Base-by-base conservation (phyloP, 2,888 invertebrate species). In the Ichneumoninae sp. region DNA sequence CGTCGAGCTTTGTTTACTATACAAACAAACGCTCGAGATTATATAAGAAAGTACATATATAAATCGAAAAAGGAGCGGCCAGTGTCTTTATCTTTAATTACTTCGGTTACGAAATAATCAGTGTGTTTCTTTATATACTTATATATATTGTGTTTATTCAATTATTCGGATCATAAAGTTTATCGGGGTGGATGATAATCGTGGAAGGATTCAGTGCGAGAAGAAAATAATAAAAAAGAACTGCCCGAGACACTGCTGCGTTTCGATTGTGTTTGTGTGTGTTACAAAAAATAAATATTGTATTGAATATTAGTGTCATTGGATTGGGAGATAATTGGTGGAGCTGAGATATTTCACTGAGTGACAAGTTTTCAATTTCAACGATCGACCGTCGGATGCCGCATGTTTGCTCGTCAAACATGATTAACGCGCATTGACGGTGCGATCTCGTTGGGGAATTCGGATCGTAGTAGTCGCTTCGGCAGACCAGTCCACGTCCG, bases 361-460 rank as follows among this genome's bases (percentile, higher is more conserved):
- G 71, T 71, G 71, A 36, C 2, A 33, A 54, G 19, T 26, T 36
- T 36, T 54, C 80, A 87, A 19, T 57, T 33, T 26, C 4, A 33
- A 13, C 33, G 44, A 65, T 79, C 36, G 57, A 47, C 22, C 68
- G 74, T 89, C 88, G 79, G 44, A 91, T 91, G 91, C 88, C 88
- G 86, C 84, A 86, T 88, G 89, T 91, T 91, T 89, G 89, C 88
- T 79, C 80, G 87, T 83, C 89, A 90, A 92, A 92, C 89, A 88
- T 89, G 88, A 87, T 87, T 88, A 86, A 86, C 88, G 90, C 87
- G 91, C 91, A 91, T 90, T 92, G 91, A 92, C 88, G 88, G 80
- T 30, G 80, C 79, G 22, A 57, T 22, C 78, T 63, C 60, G 50
- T 6, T 22, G 63, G 80, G 68, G 76, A 81, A 75, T 79, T 60